phyloP scores from a whole-genome alignment of 1,140 invertebrate genomes.

The Leptonema lineaticorne region DNA sequence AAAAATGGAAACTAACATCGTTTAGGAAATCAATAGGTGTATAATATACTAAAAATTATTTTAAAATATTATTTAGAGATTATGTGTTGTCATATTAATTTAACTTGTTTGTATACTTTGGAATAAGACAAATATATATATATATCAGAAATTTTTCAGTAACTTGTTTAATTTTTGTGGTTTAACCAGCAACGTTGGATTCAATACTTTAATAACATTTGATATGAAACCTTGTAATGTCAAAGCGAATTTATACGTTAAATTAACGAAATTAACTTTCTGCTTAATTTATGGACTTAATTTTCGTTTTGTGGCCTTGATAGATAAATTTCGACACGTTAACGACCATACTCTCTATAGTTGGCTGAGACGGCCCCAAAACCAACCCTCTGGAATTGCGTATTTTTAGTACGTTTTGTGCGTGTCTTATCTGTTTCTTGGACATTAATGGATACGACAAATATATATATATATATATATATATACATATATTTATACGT shows the following conservation, averaged over 20 bases:
- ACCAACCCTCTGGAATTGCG: no score
- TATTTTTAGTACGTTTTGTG: slow-evolving; percentile 12
- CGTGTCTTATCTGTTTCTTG: background rate
- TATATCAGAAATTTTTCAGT: no score
- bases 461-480: background rate
- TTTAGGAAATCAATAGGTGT: no score
- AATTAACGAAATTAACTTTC: background rate
- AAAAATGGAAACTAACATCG: no score
- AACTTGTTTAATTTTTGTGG: no score
- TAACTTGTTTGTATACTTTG: no score
- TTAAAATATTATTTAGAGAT: no score
- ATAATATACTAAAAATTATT: no score
- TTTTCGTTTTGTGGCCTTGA: background rate
- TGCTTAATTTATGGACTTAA: background rate
- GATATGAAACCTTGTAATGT: background rate
- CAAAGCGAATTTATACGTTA: background rate
- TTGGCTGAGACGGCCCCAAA: background rate
- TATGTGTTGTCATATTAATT: no score
- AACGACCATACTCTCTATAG: background rate
- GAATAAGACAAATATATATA: no score
- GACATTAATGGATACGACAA: slow-evolving; percentile 14
- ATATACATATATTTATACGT: no score
- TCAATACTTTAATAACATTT: background rate
- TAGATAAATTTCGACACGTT: slow-evolving; percentile 4
- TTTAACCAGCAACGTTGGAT: no score